Percentiles rank a stretch among this genome's conserved stretches.
These are phyloP conservation scores for Spodoptera frugiperda DNA, from an alignment of 1,140 invertebrate species.

Conservation along the genomic window DNA sequence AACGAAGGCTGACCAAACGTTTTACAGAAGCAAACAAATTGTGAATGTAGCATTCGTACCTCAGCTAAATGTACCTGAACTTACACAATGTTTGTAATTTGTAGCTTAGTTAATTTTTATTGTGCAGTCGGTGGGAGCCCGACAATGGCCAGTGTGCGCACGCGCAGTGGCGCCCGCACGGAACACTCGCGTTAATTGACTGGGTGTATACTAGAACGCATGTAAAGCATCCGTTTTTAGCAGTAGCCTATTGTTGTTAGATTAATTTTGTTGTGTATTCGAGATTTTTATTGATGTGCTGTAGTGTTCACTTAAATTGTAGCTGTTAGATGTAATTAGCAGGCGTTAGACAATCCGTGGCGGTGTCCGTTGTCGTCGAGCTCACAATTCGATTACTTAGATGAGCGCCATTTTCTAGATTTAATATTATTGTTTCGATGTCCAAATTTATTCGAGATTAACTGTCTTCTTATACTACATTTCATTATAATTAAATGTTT, in stretches of 20 bases:
- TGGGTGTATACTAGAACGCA: neutral
- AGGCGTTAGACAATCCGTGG: neutral
- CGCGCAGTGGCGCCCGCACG: neutral
- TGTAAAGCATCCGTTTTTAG: conserved; percentile 1
- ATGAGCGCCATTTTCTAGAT: conserved; percentile 64
- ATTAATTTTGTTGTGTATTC: neutral
- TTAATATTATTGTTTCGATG: conserved; percentile 73
- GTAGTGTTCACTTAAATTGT: neutral
- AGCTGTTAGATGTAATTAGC: neutral
- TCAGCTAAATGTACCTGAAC: conserved; percentile 37
- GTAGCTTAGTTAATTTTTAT: conserved; percentile 14
- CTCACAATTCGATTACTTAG: conserved; percentile 51
- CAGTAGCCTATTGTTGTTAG: conserved; percentile 1
- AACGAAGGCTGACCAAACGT: conserved; percentile 27
- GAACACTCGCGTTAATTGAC: neutral
- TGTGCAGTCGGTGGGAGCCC: neutral
- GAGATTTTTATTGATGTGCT: neutral
- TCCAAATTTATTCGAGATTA: conserved; percentile 78
- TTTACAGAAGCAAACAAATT: conserved; percentile 18
- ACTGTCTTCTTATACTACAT: conserved; percentile 70
- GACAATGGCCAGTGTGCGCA: neutral
- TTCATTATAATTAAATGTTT: conserved; percentile 52
- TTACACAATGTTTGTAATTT: neutral
- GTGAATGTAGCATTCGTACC: conserved; percentile 27
- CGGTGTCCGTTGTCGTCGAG: conserved; percentile 40